Evolutionary conservation across 1,140 invertebrate species (phyloP).

Genomic region (Cotesia typhae): DNA sequence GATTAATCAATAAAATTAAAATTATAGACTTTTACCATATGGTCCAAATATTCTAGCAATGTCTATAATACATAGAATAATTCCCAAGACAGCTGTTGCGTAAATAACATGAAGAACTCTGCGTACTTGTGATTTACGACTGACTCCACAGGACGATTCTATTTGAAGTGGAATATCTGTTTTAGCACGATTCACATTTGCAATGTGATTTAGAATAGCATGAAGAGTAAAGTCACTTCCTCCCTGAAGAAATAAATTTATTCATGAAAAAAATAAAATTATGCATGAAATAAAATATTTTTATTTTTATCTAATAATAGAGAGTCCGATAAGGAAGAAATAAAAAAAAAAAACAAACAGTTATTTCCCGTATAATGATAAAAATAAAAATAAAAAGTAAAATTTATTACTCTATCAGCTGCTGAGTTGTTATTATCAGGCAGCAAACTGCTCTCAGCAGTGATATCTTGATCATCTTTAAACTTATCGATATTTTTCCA

Average conservation of each 20-base stretch:
- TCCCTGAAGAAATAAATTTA: conserved; percentile 41
- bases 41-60: conserved; percentile 66
- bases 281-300: conserved; percentile 8
- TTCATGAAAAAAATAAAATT: too few species aligned
- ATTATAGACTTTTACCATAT: conserved; percentile 54
- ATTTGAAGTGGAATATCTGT: conserved; percentile 57
- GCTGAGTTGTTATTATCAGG: conserved; percentile 44
- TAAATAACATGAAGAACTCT: conserved; percentile 67
- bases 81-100: conserved; percentile 66
- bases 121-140: conserved; percentile 62
- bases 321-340: too few species aligned
- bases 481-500: conserved; percentile 56
- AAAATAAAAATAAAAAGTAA: conserved; percentile 13
- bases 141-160: conserved; percentile 57
- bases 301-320: background rate
- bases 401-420: background rate
- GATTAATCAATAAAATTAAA: conserved; percentile 3
- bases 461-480: conserved; percentile 57
- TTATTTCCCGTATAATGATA: background rate
- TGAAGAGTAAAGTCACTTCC: conserved; percentile 64
- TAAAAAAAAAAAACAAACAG: too few species aligned
- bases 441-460: conserved; percentile 60
- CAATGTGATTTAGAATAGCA: conserved; percentile 71
- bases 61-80: conserved; percentile 66
- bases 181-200: conserved; percentile 69